Percentiles rank a stretch among this genome's conserved stretches.
phyloP scores from a whole-genome alignment of 2,888 invertebrate genomes.

The Laothoe populi region DNA sequence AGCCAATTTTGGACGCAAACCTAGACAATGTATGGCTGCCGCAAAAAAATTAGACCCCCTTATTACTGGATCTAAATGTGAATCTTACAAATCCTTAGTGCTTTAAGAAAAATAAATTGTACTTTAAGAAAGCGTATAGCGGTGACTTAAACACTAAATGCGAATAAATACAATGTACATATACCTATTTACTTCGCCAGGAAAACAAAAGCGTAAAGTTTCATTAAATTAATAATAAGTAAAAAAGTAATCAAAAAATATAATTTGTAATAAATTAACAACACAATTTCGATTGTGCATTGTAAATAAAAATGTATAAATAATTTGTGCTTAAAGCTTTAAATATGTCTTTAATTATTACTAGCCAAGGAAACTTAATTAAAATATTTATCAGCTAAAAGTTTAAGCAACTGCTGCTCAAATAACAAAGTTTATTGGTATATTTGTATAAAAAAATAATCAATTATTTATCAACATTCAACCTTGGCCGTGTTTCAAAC shows the following conservation, averaged over 20 bases:
- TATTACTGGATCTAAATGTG: background rate
- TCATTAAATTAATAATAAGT: background rate
- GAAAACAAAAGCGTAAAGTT: constrained; percentile 25
- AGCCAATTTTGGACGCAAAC: too few species aligned
- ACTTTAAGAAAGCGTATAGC: constrained; percentile 66
- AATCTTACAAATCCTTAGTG: constrained; percentile 48
- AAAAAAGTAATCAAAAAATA: constrained; percentile 3
- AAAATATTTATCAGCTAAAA: too few species aligned
- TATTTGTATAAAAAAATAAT: background rate
- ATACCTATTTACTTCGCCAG: constrained; percentile 38
- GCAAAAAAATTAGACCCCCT: too few species aligned
- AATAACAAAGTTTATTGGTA: background rate
- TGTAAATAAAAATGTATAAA: background rate
- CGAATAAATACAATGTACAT: constrained; percentile 36
- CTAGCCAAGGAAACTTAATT: background rate
- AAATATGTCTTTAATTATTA: constrained; percentile 1
- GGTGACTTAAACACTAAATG: constrained; percentile 51
- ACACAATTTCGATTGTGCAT: too few species aligned
- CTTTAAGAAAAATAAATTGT: constrained; percentile 61
- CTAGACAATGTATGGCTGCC: too few species aligned
- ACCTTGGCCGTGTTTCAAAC: background rate
- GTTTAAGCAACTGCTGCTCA: background rate
- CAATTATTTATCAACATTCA: background rate
- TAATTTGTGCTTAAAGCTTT: constrained; percentile 6
- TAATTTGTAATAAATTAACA: too few species aligned